A percentile compares a stretch with the other conserved stretches of the same genome.
Evolutionary conservation across 2,797 vertebrate species (phyloP).

Genomic region (Cuculus canorus): DNA sequence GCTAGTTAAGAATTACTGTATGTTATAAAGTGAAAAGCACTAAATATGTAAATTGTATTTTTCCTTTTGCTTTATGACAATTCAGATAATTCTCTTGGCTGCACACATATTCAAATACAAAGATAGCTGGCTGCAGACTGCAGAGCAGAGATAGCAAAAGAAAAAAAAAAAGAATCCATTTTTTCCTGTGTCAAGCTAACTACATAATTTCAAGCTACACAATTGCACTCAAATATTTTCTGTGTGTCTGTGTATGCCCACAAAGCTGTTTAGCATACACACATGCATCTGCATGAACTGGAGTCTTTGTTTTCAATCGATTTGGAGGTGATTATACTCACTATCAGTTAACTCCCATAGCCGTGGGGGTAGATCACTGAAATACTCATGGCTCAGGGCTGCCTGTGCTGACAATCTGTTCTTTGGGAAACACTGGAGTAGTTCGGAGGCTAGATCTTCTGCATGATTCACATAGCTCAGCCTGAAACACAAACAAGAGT

Average conservation of each 20-base stretch:
- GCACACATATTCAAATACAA: constrained; percentile 78
- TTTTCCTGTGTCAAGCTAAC: constrained; percentile 74
- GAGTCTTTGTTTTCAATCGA: not conserved
- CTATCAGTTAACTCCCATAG: constrained; percentile 95
- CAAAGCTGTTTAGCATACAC: not conserved
- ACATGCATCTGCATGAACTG: not conserved
- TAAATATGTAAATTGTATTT: constrained; percentile 82
- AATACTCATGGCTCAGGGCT: constrained; percentile 93
- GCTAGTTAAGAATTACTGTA: constrained; percentile 71
- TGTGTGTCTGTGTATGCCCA: not conserved
- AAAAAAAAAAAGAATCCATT: constrained; percentile 66
- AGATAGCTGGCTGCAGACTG: constrained; percentile 76
- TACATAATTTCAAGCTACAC: constrained; percentile 62
- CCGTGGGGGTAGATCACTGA: constrained; percentile 93
- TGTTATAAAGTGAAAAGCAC: constrained; percentile 68
- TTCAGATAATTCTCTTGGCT: constrained; percentile 76
- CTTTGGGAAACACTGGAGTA: constrained; percentile 98
- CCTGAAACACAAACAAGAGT: constrained; percentile 76
- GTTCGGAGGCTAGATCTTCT: constrained; percentile 94
- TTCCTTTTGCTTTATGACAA: constrained; percentile 73
- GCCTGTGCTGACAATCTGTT: constrained; percentile 93
- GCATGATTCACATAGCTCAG: constrained; percentile 92
- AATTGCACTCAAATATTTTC: not conserved
- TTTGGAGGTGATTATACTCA: constrained; percentile 76
- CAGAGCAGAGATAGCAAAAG: constrained; percentile 76